Evolutionary conservation across 2,113 vertebrate genomes (phyloP), one percentile per base, ranked within the genome.

Genomic region (Cebidichthys violaceus): DNA sequence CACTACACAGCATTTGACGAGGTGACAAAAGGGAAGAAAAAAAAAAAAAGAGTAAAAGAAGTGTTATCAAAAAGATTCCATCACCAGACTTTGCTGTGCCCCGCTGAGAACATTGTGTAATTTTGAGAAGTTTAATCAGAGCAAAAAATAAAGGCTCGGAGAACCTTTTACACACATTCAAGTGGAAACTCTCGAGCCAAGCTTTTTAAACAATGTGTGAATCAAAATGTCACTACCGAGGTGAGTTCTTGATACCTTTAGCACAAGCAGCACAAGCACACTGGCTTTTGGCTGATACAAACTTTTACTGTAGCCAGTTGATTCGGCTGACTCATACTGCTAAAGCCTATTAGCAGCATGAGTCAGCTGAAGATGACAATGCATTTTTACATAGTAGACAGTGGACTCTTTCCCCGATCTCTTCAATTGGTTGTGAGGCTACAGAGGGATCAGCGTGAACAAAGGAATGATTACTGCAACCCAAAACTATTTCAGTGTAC

Each of bases 31-130:
- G 59, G 20, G 22, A 20, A 4, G 20, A 5, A 54, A 35, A 83
- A 81, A 85, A 64, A 43, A 83, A 81, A 85, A 64, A 43, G 22
- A 41, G 37, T 41, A 35, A 83, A 74, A 74, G 33, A 50, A 65
- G 62, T 79, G 35, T 43, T 39, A 77, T 87, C 79, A 82, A 77
- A 79, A 67, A 52, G 55, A 71, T 78, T 64, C 55, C 64, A 75
- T 81, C 77, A 60, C 5, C 73, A 75, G 33, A 20, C 69, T 69
- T 69, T 14, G 35, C 66, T 61, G 52, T 8, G 47, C 57, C 61
- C 71, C 71, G 27, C 50, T 62, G 66, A 31, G 59, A 54, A 81
- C 65, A 81, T 9, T 59, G 61, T 39, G 70, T 67, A 55, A 75
- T 67, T 50, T 61, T 27, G 9, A 54, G 29, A 52, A 79, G 55